Percentiles rank a stretch among this genome's conserved stretches.
phyloP scores from a whole-genome alignment of 35 echinoderm and acorn worm genomes.

The Hemicentrotus pulcherrimus region DNA sequence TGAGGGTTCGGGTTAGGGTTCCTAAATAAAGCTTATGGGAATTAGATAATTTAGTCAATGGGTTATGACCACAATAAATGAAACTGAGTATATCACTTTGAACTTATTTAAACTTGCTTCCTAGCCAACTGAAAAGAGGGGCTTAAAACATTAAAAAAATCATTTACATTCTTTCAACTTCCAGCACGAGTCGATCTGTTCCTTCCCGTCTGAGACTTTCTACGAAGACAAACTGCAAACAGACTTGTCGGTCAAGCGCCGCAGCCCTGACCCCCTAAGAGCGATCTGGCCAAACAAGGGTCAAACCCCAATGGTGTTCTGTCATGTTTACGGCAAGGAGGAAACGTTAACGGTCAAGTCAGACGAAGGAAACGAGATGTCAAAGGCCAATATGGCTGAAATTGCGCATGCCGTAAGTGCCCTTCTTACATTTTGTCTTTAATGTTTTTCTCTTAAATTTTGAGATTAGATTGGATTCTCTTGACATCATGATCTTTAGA shows the following conservation, averaged over 20 bases:
- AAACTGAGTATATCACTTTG: not conserved
- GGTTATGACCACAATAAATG: too few relatives aligned
- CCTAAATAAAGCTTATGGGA: too few relatives aligned
- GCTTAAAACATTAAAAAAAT: not conserved
- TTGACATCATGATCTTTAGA: too few relatives aligned
- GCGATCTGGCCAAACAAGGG: slow-evolving; percentile 73
- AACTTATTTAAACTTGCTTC: not conserved
- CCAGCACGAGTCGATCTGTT: slow-evolving; percentile 78
- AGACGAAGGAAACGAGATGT: slow-evolving; percentile 78
- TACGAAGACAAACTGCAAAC: slow-evolving; percentile 73
- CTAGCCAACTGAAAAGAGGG: not conserved
- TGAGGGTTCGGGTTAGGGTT: too few relatives aligned
- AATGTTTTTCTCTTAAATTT: too few relatives aligned
- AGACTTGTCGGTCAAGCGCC: slow-evolving; percentile 63
- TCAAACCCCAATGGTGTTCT: slow-evolving; percentile 63
- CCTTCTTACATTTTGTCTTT: not conserved
- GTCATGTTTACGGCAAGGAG: slow-evolving; percentile 78
- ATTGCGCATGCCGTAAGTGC: slow-evolving; percentile 74
- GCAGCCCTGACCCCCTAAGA: slow-evolving; percentile 33
- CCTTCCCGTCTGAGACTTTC: slow-evolving; percentile 71
- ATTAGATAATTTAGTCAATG: too few relatives aligned
- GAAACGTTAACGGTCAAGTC: slow-evolving; percentile 80
- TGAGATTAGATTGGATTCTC: too few relatives aligned
- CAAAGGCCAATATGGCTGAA: slow-evolving; percentile 74
- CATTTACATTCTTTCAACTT: not conserved